Base-by-base conservation (phyloP, 2,113 vertebrate species). In the Bubo bubo region DNA sequence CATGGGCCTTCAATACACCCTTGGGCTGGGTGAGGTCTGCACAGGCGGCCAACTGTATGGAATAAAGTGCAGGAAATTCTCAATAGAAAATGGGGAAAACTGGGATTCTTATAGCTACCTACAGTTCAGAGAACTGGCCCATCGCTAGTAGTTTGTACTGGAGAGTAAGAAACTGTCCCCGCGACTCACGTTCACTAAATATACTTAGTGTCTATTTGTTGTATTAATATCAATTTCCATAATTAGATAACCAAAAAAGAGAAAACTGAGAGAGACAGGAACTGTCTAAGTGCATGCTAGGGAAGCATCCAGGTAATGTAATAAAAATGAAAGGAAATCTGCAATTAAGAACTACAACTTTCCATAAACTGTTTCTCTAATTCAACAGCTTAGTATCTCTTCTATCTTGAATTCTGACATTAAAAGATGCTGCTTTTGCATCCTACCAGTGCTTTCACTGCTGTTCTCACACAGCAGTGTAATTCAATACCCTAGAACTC, bases 311-410 rank as follows among this genome's bases (percentile, higher is more conserved):
- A 76, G 79, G 66, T 87, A 96, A 93, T 8, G 14, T 12, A 93
- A 93, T 76, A 94, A 96, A 94, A 49, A 5, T 24, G 5, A 87
- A 80, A 88, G 90, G 77, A 95, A 96, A 95, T 75, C 52, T 72
- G 92, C 58, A 91, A 73, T 96, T 82, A 91, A 90, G 93, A 75
- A 79, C 7, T 30, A 73, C 62, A 58, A 62, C 52, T 43, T 85
- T 86, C 53, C 66, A 85, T 22, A 58, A 90, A 87, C 45, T 20
- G 52, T 52, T 94, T 53, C 50, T 73, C 37, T 88, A 75, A 84
- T 60, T 68, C 7, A 8, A 74, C 64, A 80, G 80, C n/a, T 93
- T 60, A 67, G 52, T n/a, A 43, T 50, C 91, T 89, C 39, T 95
- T 80, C 43, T 32, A 0, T 73, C 35, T 50, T 43, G 32, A 19